These are phyloP conservation scores for Isaurus tuberculatus DNA, from an alignment of 92 coral and sea anemone species.

Conservation along the genomic window DNA sequence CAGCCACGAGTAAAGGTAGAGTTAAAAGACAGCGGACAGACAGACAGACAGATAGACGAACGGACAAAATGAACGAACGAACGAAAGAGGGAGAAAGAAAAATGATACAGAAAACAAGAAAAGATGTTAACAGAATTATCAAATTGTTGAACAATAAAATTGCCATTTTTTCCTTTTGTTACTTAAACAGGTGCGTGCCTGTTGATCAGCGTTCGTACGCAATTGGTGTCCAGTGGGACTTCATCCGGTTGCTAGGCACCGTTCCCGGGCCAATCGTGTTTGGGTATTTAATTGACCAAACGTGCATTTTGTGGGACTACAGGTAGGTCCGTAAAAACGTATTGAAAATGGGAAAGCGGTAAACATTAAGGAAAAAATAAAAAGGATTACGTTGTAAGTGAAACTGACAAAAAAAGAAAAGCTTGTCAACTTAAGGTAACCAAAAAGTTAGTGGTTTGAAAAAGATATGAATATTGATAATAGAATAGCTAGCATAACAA, in stretches of 20 bases:
- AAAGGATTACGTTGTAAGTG: not conserved
- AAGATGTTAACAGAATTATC: too few species aligned
- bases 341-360: not conserved
- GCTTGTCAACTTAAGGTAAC: not conserved
- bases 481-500: too few species aligned
- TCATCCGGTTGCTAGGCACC: slow-evolving; percentile 73
- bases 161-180: not conserved
- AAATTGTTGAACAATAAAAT: too few species aligned
- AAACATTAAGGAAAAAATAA: not conserved
- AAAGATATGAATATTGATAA: too few species aligned
- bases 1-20: too few species aligned
- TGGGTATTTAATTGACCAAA: slow-evolving; percentile 75
- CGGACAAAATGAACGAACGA: too few species aligned
- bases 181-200: slow-evolving; percentile 74
- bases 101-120: too few species aligned
- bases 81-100: too few species aligned
- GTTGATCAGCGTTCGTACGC: slow-evolving; percentile 81
- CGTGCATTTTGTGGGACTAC: slow-evolving; percentile 80
- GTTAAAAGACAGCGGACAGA: too few species aligned
- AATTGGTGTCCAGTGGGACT: slow-evolving; percentile 73
- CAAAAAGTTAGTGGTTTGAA: too few species aligned
- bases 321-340: slow-evolving; percentile 45
- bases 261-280: slow-evolving; percentile 88
- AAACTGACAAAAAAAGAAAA: not conserved
- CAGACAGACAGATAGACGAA: too few species aligned